Evolutionary conservation across 1,140 invertebrate genomes (phyloP).

Genomic region (Tetragonula clypearis): DNA sequence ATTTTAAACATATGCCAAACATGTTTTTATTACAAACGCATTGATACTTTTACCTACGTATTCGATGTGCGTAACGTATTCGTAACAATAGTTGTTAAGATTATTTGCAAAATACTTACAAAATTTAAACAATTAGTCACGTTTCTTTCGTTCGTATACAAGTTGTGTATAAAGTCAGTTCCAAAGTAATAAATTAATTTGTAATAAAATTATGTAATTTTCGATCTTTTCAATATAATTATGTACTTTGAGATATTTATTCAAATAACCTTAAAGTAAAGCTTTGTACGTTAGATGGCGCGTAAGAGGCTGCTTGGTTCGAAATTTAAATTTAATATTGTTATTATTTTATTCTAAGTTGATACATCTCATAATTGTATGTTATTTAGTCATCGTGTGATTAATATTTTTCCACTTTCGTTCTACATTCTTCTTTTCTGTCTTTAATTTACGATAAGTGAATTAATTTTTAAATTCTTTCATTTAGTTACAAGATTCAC

Average conservation of each 20-base stretch:
- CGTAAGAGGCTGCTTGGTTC: not conserved
- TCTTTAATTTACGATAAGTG: not conserved
- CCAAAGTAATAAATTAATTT: not conserved
- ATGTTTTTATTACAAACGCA: not conserved
- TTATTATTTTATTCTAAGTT: not conserved
- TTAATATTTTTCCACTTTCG: not conserved
- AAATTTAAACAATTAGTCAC: not conserved
- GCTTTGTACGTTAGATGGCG: not conserved
- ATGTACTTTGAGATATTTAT: not conserved
- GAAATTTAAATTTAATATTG: not conserved
- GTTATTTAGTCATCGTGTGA: not conserved
- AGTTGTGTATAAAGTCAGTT: not conserved
- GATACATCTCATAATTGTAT: not conserved
- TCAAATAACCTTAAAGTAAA: conserved; percentile 2
- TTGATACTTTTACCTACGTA: not conserved
- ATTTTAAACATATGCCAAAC: not conserved
- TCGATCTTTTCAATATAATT: not conserved
- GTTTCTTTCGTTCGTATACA: not conserved
- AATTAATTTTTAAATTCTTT: not conserved
- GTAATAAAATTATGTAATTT: not conserved
- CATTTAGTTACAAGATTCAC: not conserved
- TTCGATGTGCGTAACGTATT: not conserved
- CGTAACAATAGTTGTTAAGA: not conserved
- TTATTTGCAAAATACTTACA: not conserved
- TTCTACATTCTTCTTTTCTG: not conserved